Percentiles rank a stretch among this genome's conserved stretches.
Conservation (phyloP, 2,113 vertebrate genomes). For the Chaetodon trifascialis region DNA sequence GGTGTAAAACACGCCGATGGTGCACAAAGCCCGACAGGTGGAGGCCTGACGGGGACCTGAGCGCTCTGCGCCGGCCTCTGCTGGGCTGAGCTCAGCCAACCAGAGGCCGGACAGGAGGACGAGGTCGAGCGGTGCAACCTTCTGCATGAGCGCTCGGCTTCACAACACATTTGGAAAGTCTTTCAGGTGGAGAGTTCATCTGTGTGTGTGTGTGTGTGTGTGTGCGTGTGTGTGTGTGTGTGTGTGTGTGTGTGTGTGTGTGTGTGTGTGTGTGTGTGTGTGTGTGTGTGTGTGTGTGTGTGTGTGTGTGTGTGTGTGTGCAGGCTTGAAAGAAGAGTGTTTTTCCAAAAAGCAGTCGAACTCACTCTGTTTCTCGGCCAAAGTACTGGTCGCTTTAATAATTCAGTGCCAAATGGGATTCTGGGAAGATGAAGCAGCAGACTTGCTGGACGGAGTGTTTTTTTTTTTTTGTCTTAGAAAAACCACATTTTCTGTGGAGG, state of each 20-base stretch:
- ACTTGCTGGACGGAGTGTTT: slow-evolving; percentile 1
- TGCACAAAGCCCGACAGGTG: background rate
- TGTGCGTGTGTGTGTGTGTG: slow-evolving; percentile 12
- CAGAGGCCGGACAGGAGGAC: background rate
- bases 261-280: slow-evolving; percentile 11
- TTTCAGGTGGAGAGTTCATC: slow-evolving; percentile 44
- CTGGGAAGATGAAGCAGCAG: slow-evolving; percentile 37
- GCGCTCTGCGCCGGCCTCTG: slow-evolving; percentile 12
- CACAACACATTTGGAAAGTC: slow-evolving; percentile 52
- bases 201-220: slow-evolving; percentile 14
- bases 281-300: slow-evolving; percentile 8
- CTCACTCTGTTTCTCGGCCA: slow-evolving; percentile 35
- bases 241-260: slow-evolving; percentile 10
- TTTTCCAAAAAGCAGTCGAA: background rate
- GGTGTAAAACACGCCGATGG: background rate
- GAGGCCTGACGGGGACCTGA: slow-evolving; percentile 18
- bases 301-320: slow-evolving; percentile 1
- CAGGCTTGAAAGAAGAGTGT: background rate
- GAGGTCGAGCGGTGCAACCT: slow-evolving; percentile 33
- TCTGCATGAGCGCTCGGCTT: slow-evolving; percentile 64
- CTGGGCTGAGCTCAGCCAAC: slow-evolving; percentile 29
- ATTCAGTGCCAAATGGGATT: slow-evolving; percentile 40
- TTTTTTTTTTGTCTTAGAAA: background rate
- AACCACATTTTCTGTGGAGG: background rate
- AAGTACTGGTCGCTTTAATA: slow-evolving; percentile 55